phyloP scores from a whole-genome alignment of 2,797 vertebrate genomes.

The Gambelia wislizenii region DNA sequence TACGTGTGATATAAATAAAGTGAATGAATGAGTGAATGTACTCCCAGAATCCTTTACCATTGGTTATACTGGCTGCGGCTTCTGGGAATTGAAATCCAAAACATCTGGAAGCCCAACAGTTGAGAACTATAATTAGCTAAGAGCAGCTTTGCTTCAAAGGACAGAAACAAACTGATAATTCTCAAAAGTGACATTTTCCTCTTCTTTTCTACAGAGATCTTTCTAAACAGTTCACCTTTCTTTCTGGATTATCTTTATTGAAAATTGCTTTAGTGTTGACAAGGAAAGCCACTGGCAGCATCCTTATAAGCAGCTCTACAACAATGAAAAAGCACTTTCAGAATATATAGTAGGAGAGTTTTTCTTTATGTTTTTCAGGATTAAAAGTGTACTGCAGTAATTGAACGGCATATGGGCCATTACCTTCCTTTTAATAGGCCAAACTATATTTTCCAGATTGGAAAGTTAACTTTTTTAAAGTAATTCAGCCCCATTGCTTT shows the following conservation, averaged over 20 bases:
- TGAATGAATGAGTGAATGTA: too few relatives aligned
- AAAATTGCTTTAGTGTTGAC: conserved; percentile 31
- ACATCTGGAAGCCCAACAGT: too few relatives aligned
- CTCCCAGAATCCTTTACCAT: too few relatives aligned
- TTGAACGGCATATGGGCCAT: neutral
- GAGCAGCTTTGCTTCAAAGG: conserved; percentile 42
- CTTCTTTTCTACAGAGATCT: conserved; percentile 12
- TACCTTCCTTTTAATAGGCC: neutral
- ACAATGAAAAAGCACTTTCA: neutral
- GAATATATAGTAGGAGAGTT: neutral
- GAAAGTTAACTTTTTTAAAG: too few relatives aligned
- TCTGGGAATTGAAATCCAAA: too few relatives aligned
- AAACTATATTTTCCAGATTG: too few relatives aligned
- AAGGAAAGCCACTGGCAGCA: conserved; percentile 43
- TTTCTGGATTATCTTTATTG: neutral
- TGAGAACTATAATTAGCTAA: conserved; percentile 35
- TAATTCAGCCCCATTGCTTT: too few relatives aligned
- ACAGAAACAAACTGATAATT: conserved; percentile 43
- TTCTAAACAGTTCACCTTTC: conserved; percentile 44
- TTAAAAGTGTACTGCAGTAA: neutral
- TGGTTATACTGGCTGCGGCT: too few relatives aligned
- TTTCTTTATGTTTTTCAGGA: neutral
- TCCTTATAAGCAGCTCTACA: neutral
- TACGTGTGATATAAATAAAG: too few relatives aligned
- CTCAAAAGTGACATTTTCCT: conserved; percentile 18